Percentiles rank a stretch among this genome's conserved stretches.
These are phyloP conservation scores for Anguilla japonica DNA, from an alignment of 2,113 vertebrate species.

Conservation along the genomic window DNA sequence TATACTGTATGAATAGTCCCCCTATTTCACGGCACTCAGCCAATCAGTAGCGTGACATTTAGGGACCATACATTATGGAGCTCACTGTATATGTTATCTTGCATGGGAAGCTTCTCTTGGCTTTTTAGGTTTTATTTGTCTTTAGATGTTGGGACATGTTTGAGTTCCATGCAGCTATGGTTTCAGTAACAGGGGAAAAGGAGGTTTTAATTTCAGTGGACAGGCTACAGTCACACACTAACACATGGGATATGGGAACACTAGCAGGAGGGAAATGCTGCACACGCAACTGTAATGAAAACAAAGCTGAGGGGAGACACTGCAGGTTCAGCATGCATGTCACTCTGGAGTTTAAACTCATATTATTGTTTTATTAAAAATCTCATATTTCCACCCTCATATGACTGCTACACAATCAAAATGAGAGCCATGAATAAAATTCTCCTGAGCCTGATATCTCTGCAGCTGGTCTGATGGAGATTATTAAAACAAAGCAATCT, in stretches of 20 bases:
- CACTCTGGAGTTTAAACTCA: slow-evolving; percentile 35
- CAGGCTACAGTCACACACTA: background rate
- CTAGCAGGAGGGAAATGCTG: background rate
- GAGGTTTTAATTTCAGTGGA: slow-evolving; percentile 4
- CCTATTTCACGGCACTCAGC: no score
- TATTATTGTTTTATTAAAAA: slow-evolving; percentile 39
- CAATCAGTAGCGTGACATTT: no score
- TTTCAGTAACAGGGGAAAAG: background rate
- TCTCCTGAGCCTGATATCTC: background rate
- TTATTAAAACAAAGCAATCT: background rate
- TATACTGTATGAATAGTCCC: no score
- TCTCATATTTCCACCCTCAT: slow-evolving; percentile 31
- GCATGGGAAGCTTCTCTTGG: background rate
- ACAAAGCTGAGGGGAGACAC: slow-evolving; percentile 11
- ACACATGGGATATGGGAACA: background rate
- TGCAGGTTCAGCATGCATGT: slow-evolving; percentile 14
- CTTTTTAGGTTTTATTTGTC: background rate
- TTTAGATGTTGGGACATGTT: background rate
- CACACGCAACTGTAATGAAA: slow-evolving; percentile 30
- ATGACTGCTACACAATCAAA: slow-evolving; percentile 18
- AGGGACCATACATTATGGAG: no score
- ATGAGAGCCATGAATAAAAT: slow-evolving; percentile 16
- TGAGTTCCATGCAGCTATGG: background rate
- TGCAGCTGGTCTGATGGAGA: background rate
- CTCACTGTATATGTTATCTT: background rate